Conservation (phyloP, 1,140 invertebrate genomes). For the Penaeus japonicus region DNA sequence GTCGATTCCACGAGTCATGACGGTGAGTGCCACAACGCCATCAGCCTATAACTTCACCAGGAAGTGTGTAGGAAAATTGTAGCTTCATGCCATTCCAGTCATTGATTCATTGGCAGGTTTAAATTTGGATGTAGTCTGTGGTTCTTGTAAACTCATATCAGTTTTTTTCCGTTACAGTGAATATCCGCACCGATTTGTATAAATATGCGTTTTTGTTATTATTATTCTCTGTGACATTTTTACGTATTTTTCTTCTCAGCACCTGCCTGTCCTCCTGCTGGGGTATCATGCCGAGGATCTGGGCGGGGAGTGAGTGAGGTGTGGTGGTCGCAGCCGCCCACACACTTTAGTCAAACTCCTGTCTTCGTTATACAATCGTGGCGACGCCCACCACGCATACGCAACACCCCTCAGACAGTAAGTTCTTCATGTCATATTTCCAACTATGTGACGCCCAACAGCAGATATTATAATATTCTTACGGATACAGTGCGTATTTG, state of each 20-base stretch:
- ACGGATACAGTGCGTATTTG: too few relatives aligned
- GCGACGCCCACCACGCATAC: slow-evolving; percentile 42
- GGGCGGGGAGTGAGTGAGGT: slow-evolving; percentile 39
- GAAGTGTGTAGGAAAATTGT: background rate
- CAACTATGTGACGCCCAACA: too few relatives aligned
- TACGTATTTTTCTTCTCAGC: slow-evolving; percentile 16
- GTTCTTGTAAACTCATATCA: too few relatives aligned
- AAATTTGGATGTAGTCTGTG: too few relatives aligned
- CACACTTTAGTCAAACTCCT: slow-evolving; percentile 36
- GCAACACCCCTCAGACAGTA: background rate
- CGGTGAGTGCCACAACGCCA: too few relatives aligned
- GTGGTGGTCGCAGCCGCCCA: slow-evolving; percentile 51
- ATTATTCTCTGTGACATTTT: too few relatives aligned
- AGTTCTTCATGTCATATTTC: too few relatives aligned
- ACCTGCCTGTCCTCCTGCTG: slow-evolving; percentile 51
- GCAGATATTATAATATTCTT: too few relatives aligned
- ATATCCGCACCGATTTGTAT: too few relatives aligned
- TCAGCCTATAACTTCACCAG: too few relatives aligned
- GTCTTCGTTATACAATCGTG: slow-evolving; percentile 36
- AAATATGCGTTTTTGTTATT: too few relatives aligned
- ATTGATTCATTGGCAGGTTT: too few relatives aligned
- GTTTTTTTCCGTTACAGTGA: background rate
- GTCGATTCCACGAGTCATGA: slow-evolving; percentile 42
- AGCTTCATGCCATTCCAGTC: background rate
- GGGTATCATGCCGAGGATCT: slow-evolving; percentile 51